Conservation (phyloP, 35 echinoderm and acorn worm genomes). For the Ophioderma brevispina region DNA sequence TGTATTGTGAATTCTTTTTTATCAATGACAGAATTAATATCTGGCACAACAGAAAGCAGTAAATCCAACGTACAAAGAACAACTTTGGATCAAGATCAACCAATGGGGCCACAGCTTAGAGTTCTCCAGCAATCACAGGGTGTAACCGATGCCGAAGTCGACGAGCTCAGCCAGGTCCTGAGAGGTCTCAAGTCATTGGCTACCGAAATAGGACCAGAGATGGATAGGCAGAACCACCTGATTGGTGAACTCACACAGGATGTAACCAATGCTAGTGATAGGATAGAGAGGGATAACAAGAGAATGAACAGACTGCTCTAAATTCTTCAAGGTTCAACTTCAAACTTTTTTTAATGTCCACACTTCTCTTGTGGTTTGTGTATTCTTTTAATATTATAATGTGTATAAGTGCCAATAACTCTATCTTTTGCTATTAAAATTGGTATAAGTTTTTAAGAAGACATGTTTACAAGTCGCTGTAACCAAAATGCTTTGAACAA, state of each 20-base stretch:
- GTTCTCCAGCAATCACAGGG: background rate
- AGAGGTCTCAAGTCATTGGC: background rate
- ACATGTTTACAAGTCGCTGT: too few species aligned
- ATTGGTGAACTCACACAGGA: background rate
- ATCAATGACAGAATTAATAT: background rate
- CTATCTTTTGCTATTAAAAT: too few species aligned
- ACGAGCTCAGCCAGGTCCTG: background rate
- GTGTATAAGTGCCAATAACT: too few species aligned
- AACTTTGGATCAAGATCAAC: background rate
- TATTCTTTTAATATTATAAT: too few species aligned
- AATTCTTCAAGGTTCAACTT: too few species aligned
- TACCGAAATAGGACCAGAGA: background rate
- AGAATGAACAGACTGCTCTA: background rate
- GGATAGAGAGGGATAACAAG: background rate
- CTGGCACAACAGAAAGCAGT: background rate
- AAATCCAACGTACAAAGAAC: background rate
- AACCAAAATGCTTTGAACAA: too few species aligned
- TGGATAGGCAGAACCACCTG: background rate
- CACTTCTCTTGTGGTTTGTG: too few species aligned
- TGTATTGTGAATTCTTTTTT: background rate
- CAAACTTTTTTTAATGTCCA: too few species aligned
- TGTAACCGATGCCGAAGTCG: background rate
- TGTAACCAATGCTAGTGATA: background rate
- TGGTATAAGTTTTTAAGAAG: too few species aligned
- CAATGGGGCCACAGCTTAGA: background rate